Percentiles rank a stretch among this genome's conserved stretches.
Conservation (phyloP, 2,113 vertebrate genomes). For the Sinocyclocheilus anshuiensis region DNA sequence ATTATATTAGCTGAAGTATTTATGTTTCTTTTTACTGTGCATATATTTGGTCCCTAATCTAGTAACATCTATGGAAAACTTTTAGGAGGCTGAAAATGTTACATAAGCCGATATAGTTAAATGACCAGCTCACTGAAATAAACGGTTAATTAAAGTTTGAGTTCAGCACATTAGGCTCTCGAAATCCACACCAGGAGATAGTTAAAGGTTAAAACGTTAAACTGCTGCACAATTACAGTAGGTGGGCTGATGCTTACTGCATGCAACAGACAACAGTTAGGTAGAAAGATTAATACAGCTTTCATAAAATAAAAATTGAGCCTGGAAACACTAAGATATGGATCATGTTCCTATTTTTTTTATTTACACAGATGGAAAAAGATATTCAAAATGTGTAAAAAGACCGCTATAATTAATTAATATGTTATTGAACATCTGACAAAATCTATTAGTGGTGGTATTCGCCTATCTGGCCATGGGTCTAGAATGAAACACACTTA, state of each 20-base stretch:
- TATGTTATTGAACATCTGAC: not conserved
- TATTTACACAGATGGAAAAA: not conserved
- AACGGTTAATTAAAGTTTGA: conserved; percentile 21
- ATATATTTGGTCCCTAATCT: not conserved
- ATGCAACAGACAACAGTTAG: not conserved
- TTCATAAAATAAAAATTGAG: not conserved
- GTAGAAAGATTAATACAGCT: not conserved
- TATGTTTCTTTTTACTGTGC: not conserved
- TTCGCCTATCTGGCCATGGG: not conserved
- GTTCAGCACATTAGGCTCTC: conserved; percentile 21
- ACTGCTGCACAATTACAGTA: not conserved
- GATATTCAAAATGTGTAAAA: not conserved
- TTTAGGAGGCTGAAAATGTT: not conserved
- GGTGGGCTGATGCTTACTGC: conserved; percentile 12
- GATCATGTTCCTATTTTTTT: not conserved
- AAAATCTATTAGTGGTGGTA: not conserved
- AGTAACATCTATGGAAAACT: not conserved
- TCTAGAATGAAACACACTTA: not conserved
- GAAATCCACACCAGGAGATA: conserved; percentile 19
- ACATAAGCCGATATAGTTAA: conserved; percentile 24
- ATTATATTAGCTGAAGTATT: not conserved
- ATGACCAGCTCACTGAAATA: conserved; percentile 4
- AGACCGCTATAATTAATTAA: not conserved
- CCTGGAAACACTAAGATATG: not conserved
- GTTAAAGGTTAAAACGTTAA: conserved; percentile 13